Evolutionary conservation across 1,140 invertebrate species (phyloP), one percentile per base, ranked within the genome.

Genomic region (Rhopalosiphum padi): DNA sequence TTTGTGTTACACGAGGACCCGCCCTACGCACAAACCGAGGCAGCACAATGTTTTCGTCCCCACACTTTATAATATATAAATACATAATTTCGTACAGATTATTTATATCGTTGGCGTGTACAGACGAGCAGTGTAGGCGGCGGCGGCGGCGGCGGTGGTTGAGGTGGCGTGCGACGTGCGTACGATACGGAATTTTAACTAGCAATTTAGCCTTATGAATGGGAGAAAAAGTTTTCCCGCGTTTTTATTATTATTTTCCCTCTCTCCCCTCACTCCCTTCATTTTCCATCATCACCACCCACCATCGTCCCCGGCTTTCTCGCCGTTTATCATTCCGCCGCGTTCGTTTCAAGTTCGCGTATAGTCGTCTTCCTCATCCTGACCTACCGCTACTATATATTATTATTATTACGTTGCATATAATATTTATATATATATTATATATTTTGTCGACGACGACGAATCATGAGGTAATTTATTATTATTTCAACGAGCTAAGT

Each of bases 121-220:
- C 30, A n/a, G 43, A 46, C 43, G 41, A 46, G 11, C 11, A 30
- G 41, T 25, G 48, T 51, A 51, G 25, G 23, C 0, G 11, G 15
- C 83, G 41, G 22, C 18, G 30, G 25, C 30, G 9, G 86, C 41
- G 30, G 37, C 2, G 46, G 82, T 9, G 37, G 2, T 23, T 11
- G 87, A 30, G n/a, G 25, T 0, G 48, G n/a, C 0, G 48, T 77
- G 35, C 68, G 90, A 30, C 90, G n/a, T 25, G 77, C n/a, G 46
- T 92, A 92, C 77, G 91, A 86, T 41, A 55, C 91, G 82, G 82
- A 93, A 93, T 93, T 93, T 93, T 93, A 93, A 93, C 91, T 93
- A 86, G 91, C 91, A 93, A 93, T 93, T 93, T 93, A 86, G 48
- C 15, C 23, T 86, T 43, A 85, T 93, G 91, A 93, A 93, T 93